These are phyloP conservation scores for Neosilurus mollespiculum DNA, from an alignment of 2,797 vertebrate genomes.

Conservation along the genomic window DNA sequence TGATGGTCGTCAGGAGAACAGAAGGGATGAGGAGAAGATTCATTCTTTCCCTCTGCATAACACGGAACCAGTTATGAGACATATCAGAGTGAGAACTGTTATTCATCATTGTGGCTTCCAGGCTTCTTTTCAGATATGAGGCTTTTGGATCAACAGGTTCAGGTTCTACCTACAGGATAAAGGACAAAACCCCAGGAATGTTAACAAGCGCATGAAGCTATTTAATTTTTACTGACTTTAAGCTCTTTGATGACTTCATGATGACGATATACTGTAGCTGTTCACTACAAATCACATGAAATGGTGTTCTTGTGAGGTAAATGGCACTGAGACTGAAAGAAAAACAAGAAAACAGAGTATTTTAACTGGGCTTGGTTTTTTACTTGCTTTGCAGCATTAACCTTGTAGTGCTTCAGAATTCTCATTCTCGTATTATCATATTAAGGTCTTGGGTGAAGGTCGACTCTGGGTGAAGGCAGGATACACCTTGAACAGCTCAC, in stretches of 20 bases:
- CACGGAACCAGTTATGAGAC: conserved; percentile 62
- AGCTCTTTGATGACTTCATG: not conserved
- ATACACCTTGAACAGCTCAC: too few relatives aligned
- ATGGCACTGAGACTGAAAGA: not conserved
- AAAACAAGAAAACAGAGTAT: not conserved
- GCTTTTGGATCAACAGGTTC: not conserved
- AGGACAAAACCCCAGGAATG: conserved; percentile 1
- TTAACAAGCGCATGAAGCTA: not conserved
- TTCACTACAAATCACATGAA: not conserved
- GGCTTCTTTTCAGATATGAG: not conserved
- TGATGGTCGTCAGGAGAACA: conserved; percentile 64
- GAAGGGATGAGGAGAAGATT: conserved; percentile 72
- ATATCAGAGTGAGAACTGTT: conserved; percentile 53
- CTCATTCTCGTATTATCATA: too few relatives aligned
- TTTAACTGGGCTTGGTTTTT: not conserved
- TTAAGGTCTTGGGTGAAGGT: too few relatives aligned
- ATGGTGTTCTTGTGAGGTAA: not conserved
- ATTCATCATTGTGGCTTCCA: conserved; percentile 28
- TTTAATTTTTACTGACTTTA: not conserved
- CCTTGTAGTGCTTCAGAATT: too few relatives aligned
- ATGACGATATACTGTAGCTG: too few relatives aligned
- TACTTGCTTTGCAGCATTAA: too few relatives aligned
- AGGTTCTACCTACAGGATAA: conserved; percentile 11
- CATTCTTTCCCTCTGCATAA: conserved; percentile 59
- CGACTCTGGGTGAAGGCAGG: too few relatives aligned